Evolutionary conservation across 2,888 invertebrate species (phyloP), one percentile per base, ranked within the genome.

Genomic region (Leucania comma): DNA sequence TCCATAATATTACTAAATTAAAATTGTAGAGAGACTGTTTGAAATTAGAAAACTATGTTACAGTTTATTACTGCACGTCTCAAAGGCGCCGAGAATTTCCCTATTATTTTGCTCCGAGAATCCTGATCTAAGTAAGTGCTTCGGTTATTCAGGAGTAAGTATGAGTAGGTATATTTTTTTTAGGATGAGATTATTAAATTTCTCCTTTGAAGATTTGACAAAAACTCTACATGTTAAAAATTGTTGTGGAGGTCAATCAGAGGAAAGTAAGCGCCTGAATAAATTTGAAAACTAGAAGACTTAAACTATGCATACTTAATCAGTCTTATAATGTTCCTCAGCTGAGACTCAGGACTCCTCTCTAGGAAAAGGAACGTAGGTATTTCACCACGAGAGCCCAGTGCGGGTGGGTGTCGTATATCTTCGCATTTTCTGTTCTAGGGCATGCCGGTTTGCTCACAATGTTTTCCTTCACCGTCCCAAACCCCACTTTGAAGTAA

Each of bases 31-130:
- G 61, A 42, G 58, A 62, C 59, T 66, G 63, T 62, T 66, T 63
- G 46, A 60, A 75, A 71, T 75, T 81, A 81, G 24, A 73, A 78
- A 75, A 80, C 70, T 79, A 68, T 74, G 65, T 57, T 78, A 56
- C 54, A 51, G 73, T 73, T 78, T 75, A 68, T 66, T 74, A 70
- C 70, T 56, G 1, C 12, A 56, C 42, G 54, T 57, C 53, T 81
- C 73, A 74, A 73, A 73, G 68, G 60, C 32, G 32, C 3, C 29
- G 26, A 65, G 78, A 69, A 81, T 66, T 63, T 71, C 50, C 14
- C 60, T 75, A 64, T 75, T 67, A 80, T 80, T 56, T 62, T 51
- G 51, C 51, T 62, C 14, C 32, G 42, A 42, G 42, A 17, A 42
- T 17, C 6, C 17, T 42, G 17, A 17, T 42, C 17, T 14, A 42